Percentiles rank a stretch among this genome's conserved stretches.
Evolutionary conservation across 2,797 vertebrate genomes (phyloP).

Genomic region (Enteromius trimaculatus): DNA sequence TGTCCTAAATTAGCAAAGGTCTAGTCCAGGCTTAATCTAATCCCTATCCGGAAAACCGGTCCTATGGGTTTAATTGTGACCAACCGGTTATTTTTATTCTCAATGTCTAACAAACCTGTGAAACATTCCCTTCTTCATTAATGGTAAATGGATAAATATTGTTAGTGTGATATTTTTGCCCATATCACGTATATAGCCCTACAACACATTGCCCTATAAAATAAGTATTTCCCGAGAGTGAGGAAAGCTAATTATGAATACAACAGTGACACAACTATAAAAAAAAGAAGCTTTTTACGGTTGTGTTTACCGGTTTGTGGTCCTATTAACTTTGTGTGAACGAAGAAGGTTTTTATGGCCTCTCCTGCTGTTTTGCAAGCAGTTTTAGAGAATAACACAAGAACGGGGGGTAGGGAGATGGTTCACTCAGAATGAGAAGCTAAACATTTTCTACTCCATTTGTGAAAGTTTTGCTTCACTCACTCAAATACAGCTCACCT

Average conservation of each 20-base stretch:
- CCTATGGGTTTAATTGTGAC: background rate
- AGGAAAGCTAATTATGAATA: conserved; percentile 39
- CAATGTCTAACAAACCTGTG: background rate
- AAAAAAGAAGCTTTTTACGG: conserved; percentile 32
- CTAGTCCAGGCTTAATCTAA: no score
- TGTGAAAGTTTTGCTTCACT: background rate
- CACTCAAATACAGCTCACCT: conserved; percentile 28
- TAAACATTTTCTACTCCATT: conserved; percentile 11
- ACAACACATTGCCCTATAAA: background rate
- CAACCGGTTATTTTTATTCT: background rate
- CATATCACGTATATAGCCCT: background rate
- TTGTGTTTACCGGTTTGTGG: conserved; percentile 36
- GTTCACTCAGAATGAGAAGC: conserved; percentile 22
- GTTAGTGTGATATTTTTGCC: background rate
- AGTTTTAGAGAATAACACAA: conserved; percentile 47
- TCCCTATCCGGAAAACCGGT: no score
- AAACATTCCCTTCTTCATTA: background rate
- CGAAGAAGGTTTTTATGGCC: conserved; percentile 36
- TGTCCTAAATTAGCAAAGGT: no score
- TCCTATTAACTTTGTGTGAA: conserved; percentile 48
- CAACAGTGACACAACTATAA: background rate
- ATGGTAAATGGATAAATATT: background rate
- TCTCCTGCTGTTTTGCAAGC: conserved; percentile 47
- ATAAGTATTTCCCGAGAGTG: conserved; percentile 11
- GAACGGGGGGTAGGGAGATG: background rate